Evolutionary conservation across 2,797 vertebrate genomes (phyloP).

Genomic region (Hydrocynus forskahlii): DNA sequence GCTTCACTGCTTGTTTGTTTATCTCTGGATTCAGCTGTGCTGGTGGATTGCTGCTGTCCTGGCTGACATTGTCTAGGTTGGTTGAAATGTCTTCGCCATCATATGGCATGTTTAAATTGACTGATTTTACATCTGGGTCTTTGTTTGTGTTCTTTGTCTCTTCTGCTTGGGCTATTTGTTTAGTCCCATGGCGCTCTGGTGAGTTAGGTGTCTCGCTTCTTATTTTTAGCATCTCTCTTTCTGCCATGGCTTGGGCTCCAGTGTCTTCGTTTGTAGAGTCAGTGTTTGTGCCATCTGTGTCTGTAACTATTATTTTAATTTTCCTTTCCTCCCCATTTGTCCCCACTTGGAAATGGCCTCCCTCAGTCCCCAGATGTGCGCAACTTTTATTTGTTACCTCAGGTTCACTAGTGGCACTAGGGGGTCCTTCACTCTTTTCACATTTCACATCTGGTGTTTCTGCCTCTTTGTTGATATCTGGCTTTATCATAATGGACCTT

Average conservation of each 20-base stretch:
- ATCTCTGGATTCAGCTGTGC: slow-evolving; percentile 7
- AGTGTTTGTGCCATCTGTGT: neutral
- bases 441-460: neutral
- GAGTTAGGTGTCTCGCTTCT: slow-evolving; percentile 7
- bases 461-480: neutral
- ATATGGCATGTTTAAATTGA: neutral
- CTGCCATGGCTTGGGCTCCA: neutral
- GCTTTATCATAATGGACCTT: neutral
- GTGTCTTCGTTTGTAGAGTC: slow-evolving; percentile 1
- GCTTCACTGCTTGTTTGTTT: slow-evolving; percentile 1
- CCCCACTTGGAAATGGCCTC: neutral
- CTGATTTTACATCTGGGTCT: neutral
- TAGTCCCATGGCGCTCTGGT: slow-evolving; percentile 6
- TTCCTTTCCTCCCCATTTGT: slow-evolving; percentile 3
- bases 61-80: slow-evolving; percentile 31
- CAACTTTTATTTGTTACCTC: slow-evolving; percentile 3
- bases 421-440: neutral
- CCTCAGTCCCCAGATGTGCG: neutral
- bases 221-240: neutral
- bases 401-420: neutral
- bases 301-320: slow-evolving; percentile 15
- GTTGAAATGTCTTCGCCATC: slow-evolving; percentile 36
- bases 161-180: neutral
- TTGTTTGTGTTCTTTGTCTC: neutral
- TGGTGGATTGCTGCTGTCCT: slow-evolving; percentile 5